phyloP scores from a whole-genome alignment of 1,140 invertebrate species.

The Macrobrachium nipponense region DNA sequence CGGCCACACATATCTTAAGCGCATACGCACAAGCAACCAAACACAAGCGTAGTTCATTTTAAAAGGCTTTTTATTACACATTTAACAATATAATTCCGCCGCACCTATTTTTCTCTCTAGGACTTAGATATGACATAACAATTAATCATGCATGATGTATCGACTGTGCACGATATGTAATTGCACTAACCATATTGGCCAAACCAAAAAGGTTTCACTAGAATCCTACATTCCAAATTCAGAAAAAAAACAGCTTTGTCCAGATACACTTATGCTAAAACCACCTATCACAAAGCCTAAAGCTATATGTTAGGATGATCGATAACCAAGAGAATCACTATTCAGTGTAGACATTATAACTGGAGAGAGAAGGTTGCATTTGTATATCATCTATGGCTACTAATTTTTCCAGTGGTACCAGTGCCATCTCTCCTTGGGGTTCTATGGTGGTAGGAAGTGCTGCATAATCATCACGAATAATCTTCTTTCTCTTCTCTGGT shows the following conservation, averaged over 20 bases:
- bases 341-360: conserved; percentile 38
- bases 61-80: conserved; percentile 16
- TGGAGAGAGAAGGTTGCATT: conserved; percentile 54
- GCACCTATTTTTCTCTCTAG: neutral
- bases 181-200: neutral
- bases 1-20: too few species aligned
- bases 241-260: neutral
- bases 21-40: neutral
- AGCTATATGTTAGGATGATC: conserved; percentile 3
- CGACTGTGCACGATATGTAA: neutral
- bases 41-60: conserved; percentile 18
- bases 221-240: conserved; percentile 1
- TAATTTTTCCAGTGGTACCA: conserved; percentile 62
- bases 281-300: neutral
- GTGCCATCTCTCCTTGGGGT: conserved; percentile 54
- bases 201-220: neutral
- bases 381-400: conserved; percentile 60
- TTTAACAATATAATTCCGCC: neutral
- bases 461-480: conserved; percentile 55
- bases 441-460: conserved; percentile 36
- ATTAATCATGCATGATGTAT: conserved; percentile 15
- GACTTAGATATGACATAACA: conserved; percentile 27
- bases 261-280: conserved; percentile 4
- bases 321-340: neutral
- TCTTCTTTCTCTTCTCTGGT: conserved; percentile 61